A percentile compares a stretch with the other conserved stretches of the same genome.
These are phyloP conservation scores for Galagoides demidoff DNA, from an alignment of 2,797 vertebrate species.

Conservation along the genomic window DNA sequence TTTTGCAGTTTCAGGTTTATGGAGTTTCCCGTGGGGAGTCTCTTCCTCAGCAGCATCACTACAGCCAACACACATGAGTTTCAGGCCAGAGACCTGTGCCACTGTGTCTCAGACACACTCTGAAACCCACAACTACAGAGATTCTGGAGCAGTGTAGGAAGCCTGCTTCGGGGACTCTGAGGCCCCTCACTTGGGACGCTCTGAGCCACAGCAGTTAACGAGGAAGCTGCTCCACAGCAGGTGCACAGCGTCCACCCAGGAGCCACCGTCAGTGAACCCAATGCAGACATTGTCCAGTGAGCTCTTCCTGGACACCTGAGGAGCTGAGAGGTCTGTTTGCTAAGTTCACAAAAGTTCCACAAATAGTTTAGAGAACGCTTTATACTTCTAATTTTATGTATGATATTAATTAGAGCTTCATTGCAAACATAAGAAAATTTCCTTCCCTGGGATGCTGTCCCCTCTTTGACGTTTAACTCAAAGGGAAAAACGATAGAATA, in stretches of 20 bases:
- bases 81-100: rapidly evolving
- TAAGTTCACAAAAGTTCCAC: no score
- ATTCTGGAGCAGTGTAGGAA: no score
- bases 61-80: neutral
- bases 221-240: neutral
- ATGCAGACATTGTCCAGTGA: rapidly evolving
- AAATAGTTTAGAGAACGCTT: neutral
- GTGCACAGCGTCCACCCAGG: neutral
- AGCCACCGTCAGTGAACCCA: neutral
- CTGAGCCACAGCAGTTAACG: rapidly evolving
- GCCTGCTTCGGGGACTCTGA: rapidly evolving
- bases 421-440: neutral
- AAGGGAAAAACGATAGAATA: neutral
- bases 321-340: neutral
- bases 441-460: neutral
- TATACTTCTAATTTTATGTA: neutral
- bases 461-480: neutral
- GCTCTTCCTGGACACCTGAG: neutral
- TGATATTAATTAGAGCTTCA: neutral
- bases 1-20: no score
- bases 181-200: neutral
- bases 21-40: neutral
- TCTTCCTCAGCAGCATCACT: rapidly evolving
- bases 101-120: neutral
- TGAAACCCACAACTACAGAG: neutral